These are phyloP conservation scores for Ceyx cyanopectus DNA, from an alignment of 2,113 vertebrate genomes.

Conservation along the genomic window DNA sequence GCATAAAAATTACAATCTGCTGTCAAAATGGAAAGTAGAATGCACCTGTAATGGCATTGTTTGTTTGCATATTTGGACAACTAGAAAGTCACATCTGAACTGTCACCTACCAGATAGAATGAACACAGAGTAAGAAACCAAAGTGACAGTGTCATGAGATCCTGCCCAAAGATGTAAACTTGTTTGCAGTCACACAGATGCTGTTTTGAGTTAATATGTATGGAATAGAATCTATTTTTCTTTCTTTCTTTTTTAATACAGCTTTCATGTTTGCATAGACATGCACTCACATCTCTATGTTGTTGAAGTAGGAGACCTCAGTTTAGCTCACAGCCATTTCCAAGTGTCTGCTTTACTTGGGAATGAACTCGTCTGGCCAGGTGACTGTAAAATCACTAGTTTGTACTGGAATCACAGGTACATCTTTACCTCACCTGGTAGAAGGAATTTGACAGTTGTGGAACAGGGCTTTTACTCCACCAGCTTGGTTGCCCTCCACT, in stretches of 20 bases:
- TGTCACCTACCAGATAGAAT: not conserved
- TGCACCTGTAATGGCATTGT: not conserved
- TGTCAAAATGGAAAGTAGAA: not conserved
- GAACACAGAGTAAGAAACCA: not conserved
- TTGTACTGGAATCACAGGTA: not conserved
- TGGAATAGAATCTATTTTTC: not conserved
- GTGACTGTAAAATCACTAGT: not conserved
- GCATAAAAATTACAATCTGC: not conserved
- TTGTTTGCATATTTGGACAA: not conserved
- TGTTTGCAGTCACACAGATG: not conserved
- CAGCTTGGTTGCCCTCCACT: constrained; percentile 17
- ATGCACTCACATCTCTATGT: accelerated
- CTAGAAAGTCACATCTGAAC: not conserved
- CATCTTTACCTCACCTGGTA: not conserved
- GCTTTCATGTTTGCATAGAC: not conserved
- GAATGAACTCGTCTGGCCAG: not conserved
- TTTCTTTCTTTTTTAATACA: not conserved
- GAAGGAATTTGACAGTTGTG: constrained; percentile 4
- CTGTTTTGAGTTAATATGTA: not conserved
- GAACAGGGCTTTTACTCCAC: not conserved
- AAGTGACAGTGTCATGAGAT: not conserved
- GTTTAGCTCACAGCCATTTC: not conserved
- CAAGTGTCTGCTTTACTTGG: not conserved
- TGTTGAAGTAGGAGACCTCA: accelerated
- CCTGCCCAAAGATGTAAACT: not conserved